These are phyloP conservation scores for Notarius lentiginosus DNA, from an alignment of 2,113 vertebrate species.

Conservation along the genomic window DNA sequence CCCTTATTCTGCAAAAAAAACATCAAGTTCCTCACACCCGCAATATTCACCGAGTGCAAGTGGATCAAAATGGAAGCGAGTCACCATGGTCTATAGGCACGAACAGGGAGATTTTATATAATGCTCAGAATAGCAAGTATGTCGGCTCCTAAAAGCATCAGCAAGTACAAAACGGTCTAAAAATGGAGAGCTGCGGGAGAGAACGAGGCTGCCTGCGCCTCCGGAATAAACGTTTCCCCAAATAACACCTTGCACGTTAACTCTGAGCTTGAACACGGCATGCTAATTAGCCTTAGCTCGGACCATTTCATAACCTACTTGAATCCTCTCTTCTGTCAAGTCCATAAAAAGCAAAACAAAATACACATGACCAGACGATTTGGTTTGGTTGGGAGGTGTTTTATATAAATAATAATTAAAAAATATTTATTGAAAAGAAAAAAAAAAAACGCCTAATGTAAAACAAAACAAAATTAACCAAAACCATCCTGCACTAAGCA, in stretches of 20 bases:
- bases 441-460: conserved; percentile 54
- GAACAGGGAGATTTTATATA: conserved; percentile 20
- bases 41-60: neutral
- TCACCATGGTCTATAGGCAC: conserved; percentile 12
- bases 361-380: conserved; percentile 54
- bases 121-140: neutral
- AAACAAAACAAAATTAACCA: conserved; percentile 45
- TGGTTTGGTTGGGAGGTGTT: conserved; percentile 71
- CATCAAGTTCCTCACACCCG: neutral
- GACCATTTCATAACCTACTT: neutral
- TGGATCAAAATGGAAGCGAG: conserved; percentile 31
- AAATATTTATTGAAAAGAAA: conserved; percentile 69
- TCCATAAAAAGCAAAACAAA: neutral
- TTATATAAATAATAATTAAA: conserved; percentile 81
- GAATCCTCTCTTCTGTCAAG: neutral
- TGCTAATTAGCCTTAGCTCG: neutral
- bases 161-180: neutral
- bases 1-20: neutral
- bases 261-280: neutral
- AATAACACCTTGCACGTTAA: neutral
- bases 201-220: neutral
- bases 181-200: neutral
- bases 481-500: conserved; percentile 55
- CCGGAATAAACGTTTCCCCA: neutral
- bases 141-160: conserved; percentile 1